Evolutionary conservation across 2,113 vertebrate genomes (phyloP).

Genomic region (Symphodus melops): DNA sequence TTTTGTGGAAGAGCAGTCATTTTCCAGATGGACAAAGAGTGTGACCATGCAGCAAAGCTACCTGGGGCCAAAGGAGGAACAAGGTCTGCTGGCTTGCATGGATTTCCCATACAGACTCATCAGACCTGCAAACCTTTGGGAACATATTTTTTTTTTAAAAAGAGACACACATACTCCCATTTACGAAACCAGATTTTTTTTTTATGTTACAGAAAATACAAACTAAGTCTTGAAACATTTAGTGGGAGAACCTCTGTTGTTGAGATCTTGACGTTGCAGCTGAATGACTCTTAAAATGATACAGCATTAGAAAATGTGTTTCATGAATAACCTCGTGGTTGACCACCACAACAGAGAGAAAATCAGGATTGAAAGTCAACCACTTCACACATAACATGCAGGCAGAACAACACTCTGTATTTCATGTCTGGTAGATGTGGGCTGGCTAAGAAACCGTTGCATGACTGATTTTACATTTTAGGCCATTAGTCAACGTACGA

Average conservation of each 20-base stretch:
- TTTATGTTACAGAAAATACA: neutral
- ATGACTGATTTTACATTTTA: conserved; percentile 28
- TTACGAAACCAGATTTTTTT: neutral
- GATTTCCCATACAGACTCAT: conserved; percentile 46
- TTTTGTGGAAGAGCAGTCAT: conserved; percentile 42
- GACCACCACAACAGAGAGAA: conserved; percentile 11
- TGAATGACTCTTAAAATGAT: neutral
- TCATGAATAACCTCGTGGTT: conserved; percentile 17
- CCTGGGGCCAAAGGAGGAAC: conserved; percentile 35
- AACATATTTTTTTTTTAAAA: too few species aligned
- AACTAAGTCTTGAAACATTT: conserved; percentile 2
- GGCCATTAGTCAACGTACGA: neutral
- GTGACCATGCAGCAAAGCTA: conserved; percentile 49
- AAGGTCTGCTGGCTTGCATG: conserved; percentile 47
- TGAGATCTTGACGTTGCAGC: neutral
- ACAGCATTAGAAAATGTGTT: conserved; percentile 18
- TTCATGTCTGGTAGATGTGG: conserved; percentile 4
- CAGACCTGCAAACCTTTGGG: conserved; percentile 37
- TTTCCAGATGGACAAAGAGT: conserved; percentile 63
- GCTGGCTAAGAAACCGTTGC: conserved; percentile 17
- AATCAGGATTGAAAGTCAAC: conserved; percentile 30
- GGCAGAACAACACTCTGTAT: conserved; percentile 30
- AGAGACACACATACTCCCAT: conserved; percentile 5
- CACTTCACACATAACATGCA: conserved; percentile 30
- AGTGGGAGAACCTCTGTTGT: neutral